Evolutionary conservation across 2,797 vertebrate species (phyloP), one percentile per base, ranked within the genome.

Genomic region (Poecile montanus): DNA sequence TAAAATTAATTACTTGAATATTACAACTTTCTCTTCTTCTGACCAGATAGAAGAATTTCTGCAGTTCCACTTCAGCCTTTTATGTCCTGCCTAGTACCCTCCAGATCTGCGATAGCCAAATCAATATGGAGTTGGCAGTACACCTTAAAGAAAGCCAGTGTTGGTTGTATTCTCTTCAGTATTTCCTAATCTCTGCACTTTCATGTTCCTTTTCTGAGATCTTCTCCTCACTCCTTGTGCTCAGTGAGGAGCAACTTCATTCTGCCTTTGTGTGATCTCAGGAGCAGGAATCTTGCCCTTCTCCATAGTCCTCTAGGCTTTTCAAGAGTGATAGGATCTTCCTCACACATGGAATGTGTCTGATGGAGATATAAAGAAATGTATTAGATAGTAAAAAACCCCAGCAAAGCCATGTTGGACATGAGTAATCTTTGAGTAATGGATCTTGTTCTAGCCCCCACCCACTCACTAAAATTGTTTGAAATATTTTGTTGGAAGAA

Each of bases 271-370:
- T 51, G 10, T 66, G 38, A 42, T 72, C 21, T 68, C 54, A 42
- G 34, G 56, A 70, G 44, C 18, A 58, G 27, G 51, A 83, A 44
- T 53, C 45, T 36, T 20, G 65, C 29, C 38, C 19, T 53, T 74
- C 16, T 86, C 16, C 20, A 6, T 53, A 48, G 26, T 71, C 20
- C 34, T 80, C 9, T 48, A 63, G 61, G 16, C 26, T 60, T 90
- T 88, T 68, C 66, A 57, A 51, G 18, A n/a, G 16, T 57, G 22
- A 57, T 21, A 60, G 53, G 25, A 74, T 83, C 77, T 93, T 85
- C 13, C 23, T 85, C 0, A 0, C 20, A 47, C 1, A 1, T 17
- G 21, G 19, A 47, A 8, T 65, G n/a, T 32, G 10, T 45, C 56
- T 85, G 30, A 51, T 67, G 30, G 26, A 74, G 32, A 62, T 62